phyloP scores from a whole-genome alignment of 2,113 vertebrate genomes.

The Paedocypris sp. region DNA sequence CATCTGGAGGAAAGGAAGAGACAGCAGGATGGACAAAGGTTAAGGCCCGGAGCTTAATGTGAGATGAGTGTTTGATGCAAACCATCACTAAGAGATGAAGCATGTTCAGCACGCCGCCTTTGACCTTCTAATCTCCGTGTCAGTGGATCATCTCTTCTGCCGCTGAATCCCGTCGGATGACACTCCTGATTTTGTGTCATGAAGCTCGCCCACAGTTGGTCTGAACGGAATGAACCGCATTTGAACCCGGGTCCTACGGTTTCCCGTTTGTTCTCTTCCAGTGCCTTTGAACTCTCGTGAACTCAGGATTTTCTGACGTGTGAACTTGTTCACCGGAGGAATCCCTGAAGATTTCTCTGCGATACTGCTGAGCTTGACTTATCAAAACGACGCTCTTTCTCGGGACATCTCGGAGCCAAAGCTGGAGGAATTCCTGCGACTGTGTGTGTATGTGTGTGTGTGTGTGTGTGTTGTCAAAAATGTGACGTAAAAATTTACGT shows the following conservation, averaged over 20 bases:
- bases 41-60: conserved; percentile 15
- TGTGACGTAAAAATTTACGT: too few relatives aligned
- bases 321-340: too few relatives aligned
- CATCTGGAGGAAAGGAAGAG: conserved; percentile 19
- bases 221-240: background rate
- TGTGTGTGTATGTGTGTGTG: too few relatives aligned
- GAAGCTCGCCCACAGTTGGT: background rate
- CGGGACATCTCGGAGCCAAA: too few relatives aligned
- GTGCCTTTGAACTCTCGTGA: background rate
- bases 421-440: too few relatives aligned
- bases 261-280: background rate
- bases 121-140: conserved; percentile 2
- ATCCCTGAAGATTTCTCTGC: background rate
- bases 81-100: background rate
- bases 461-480: too few relatives aligned
- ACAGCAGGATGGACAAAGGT: background rate
- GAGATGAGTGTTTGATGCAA: conserved; percentile 8
- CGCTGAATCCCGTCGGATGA: too few relatives aligned
- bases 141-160: background rate
- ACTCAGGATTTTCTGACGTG: background rate
- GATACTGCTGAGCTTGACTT: too few relatives aligned
- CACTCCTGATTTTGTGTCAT: too few relatives aligned
- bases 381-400: too few relatives aligned
- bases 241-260: background rate
- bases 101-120: background rate